These are phyloP conservation scores for Oryzias javanicus DNA, from an alignment of 2,113 vertebrate species.

Conservation along the genomic window DNA sequence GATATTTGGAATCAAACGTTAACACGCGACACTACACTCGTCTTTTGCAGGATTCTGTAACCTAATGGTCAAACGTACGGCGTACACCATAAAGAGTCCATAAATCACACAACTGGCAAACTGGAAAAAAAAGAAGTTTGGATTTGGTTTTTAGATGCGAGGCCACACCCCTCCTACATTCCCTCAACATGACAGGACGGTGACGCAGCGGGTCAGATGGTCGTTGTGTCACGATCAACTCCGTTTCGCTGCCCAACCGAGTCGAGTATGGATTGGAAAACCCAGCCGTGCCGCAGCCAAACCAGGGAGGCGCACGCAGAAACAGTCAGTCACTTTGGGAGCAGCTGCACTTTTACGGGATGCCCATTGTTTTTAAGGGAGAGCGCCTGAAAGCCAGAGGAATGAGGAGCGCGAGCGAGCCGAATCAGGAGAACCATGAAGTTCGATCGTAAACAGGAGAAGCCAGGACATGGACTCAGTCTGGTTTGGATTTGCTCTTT, in stretches of 20 bases:
- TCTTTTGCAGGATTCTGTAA: too few species aligned
- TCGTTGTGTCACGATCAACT: constrained; percentile 82
- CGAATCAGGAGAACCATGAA: constrained; percentile 23
- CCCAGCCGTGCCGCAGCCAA: constrained; percentile 66
- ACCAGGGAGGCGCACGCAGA: constrained; percentile 37
- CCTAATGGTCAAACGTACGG: too few species aligned
- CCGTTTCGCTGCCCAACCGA: constrained; percentile 31
- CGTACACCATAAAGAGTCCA: too few species aligned
- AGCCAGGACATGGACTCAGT: neutral
- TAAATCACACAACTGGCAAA: neutral
- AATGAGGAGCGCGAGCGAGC: constrained; percentile 58
- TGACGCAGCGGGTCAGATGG: constrained; percentile 86
- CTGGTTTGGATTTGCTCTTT: too few species aligned
- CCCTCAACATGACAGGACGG: constrained; percentile 63
- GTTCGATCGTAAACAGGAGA: constrained; percentile 33
- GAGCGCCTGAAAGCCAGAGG: constrained; percentile 71
- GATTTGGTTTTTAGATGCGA: too few species aligned
- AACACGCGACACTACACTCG: too few species aligned
- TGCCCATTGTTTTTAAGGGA: constrained; percentile 31
- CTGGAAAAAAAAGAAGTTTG: neutral
- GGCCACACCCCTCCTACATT: constrained; percentile 72
- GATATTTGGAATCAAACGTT: too few species aligned
- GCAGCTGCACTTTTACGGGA: constrained; percentile 46
- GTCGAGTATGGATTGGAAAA: constrained; percentile 38
- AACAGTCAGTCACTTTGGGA: constrained; percentile 47